Base-by-base conservation (phyloP, 2,888 invertebrate species). In the Conus canariensis region DNA sequence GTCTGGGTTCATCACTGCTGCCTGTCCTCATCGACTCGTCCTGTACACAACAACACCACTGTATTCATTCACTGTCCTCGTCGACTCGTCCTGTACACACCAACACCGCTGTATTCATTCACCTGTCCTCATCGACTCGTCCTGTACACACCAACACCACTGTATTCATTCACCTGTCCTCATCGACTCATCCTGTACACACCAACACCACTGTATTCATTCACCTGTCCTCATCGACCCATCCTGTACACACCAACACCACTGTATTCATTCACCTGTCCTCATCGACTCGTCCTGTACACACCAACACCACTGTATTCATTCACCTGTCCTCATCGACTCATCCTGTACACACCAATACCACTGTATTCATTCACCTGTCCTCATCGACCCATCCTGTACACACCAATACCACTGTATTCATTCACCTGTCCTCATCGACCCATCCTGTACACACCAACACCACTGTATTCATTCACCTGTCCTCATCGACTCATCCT, bases 401-500 rank as follows among this genome's bases (percentile, higher is more conserved):
- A 86, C 58, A 88, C 16, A 22, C 59, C 59, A 60, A 45, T 3
- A 45, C 45, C 45, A 45, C 45, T 45, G 45, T 45, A 4, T 4
- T 45, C 45, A 45, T 45, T 45, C 45, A 45, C 45, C n/a, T 77
- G 93, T 93, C 19, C 90, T 90, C 91, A 92, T 90, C 9, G 93
- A 93, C 12, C 88, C 92, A 88, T 92, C 16, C 60, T 64, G 60
- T 64, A 45, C 45, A 45, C 45, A 45, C 45, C 45, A 14, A 67
- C 67, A 67, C 67, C 67, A 19, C 67, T 19, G 45, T 45, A 45
- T 2, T 45, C 2, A 45, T 92, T 93, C 30, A 64, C 90, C 89
- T 77, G 93, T 93, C n/a, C 90, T 90, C 91, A 93, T 90, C 9
- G 93, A 93, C 8, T 90, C 92, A 88, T 92, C 83, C 90, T 90